Conservation (phyloP, 2,113 vertebrate genomes). For the Muntiacus reevesi region DNA sequence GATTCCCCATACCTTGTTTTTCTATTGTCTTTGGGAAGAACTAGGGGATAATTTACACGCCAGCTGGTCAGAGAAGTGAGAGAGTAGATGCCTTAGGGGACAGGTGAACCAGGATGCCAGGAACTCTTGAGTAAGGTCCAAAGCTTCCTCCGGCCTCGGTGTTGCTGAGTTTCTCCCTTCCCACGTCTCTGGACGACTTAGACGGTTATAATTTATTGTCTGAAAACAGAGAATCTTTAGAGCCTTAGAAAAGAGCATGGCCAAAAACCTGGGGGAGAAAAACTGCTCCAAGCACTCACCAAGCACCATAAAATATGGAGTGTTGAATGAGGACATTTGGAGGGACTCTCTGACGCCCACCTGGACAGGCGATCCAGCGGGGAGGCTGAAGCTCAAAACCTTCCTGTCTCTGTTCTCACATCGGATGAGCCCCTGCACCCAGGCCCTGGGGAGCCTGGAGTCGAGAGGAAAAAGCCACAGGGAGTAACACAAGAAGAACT, state of each 20-base stretch:
- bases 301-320: not conserved
- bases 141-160: not conserved
- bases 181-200: not conserved
- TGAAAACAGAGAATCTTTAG: constrained; percentile 51
- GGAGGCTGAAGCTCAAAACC: not conserved
- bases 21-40: not conserved
- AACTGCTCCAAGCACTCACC: not conserved
- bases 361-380: not conserved
- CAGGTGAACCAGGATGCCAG: constrained; percentile 2
- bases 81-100: not conserved
- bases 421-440: not conserved
- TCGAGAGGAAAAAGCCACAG: not conserved
- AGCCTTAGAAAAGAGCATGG: not conserved
- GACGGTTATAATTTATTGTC: constrained; percentile 53
- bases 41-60: not conserved
- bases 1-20: not conserved
- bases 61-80: not conserved
- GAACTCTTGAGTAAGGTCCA: constrained; percentile 17
- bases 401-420: not conserved
- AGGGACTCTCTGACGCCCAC: not conserved
- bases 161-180: constrained; percentile 13
- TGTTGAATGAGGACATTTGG: not conserved
- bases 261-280: not conserved
- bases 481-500: not conserved
- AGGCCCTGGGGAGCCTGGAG: not conserved